Percentiles rank a stretch among this genome's conserved stretches.
These are phyloP conservation scores for Solea solea DNA, from an alignment of 2,113 vertebrate species.

Conservation along the genomic window DNA sequence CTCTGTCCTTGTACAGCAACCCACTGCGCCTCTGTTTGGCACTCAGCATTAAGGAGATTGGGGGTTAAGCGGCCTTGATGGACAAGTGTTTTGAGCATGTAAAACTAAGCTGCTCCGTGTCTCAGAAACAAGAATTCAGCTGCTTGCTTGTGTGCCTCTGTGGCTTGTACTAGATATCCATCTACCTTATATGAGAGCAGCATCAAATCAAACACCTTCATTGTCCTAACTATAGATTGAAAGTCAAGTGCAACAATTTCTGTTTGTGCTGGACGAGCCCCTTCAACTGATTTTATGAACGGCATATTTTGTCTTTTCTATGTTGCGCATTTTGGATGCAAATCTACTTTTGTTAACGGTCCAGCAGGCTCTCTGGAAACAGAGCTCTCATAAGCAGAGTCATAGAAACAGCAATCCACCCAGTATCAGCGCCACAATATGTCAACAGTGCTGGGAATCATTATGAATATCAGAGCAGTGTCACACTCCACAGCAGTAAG, in stretches of 20 bases:
- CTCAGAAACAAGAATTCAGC: conserved; percentile 58
- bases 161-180: conserved; percentile 24
- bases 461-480: conserved; percentile 57
- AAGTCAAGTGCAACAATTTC: not conserved
- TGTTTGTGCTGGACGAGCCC: not conserved
- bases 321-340: not conserved
- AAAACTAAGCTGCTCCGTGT: conserved; percentile 63
- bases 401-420: conserved; percentile 29
- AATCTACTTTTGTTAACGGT: not conserved
- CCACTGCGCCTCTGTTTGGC: conserved; percentile 14
- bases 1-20: conserved; percentile 29
- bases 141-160: conserved; percentile 30
- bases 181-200: conserved; percentile 10
- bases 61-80: conserved; percentile 61
- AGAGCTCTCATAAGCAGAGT: conserved; percentile 21
- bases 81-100: conserved; percentile 44
- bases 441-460: conserved; percentile 58
- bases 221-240: not conserved
- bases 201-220: not conserved
- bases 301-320: not conserved
- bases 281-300: not conserved
- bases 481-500: conserved; percentile 60
- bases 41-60: conserved; percentile 51
- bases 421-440: conserved; percentile 44
- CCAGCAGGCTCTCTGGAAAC: conserved; percentile 17